Conservation (phyloP, 2,888 invertebrate species). For the Leptinotarsa haldemani region DNA sequence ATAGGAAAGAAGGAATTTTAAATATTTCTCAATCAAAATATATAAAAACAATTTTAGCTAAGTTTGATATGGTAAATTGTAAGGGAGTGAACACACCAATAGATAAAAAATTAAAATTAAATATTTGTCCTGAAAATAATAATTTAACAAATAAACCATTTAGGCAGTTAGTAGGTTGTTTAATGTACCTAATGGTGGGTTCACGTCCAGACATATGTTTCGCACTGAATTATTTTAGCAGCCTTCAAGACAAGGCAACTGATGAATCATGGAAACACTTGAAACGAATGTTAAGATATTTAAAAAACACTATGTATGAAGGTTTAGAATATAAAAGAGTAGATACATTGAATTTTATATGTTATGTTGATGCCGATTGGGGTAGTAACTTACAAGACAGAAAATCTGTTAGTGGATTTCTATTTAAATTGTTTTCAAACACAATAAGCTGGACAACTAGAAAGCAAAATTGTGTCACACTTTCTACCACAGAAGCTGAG, state of each 20-base stretch:
- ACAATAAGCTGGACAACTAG: constrained; percentile 53
- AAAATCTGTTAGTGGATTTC: constrained; percentile 51
- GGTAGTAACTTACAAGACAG: constrained; percentile 19
- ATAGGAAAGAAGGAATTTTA: constrained; percentile 31
- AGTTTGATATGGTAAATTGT: constrained; percentile 22
- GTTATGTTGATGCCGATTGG: constrained; percentile 29
- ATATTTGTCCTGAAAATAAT: constrained; percentile 10
- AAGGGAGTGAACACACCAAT: constrained; percentile 18
- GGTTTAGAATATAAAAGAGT: constrained; percentile 20
- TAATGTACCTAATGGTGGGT: constrained; percentile 40
- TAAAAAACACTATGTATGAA: constrained; percentile 13
- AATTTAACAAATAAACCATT: constrained; percentile 26
- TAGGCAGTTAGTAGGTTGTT: constrained; percentile 34
- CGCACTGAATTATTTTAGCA: constrained; percentile 35
- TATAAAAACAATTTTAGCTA: constrained; percentile 20
- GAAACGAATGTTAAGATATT: constrained; percentile 24
- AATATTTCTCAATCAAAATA: constrained; percentile 24
- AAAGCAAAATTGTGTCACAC: constrained; percentile 39
- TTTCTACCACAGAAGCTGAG: constrained; percentile 43
- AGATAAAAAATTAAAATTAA: constrained; percentile 19
- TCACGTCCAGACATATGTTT: constrained; percentile 37
- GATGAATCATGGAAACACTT: constrained; percentile 29
- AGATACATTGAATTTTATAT: constrained; percentile 1
- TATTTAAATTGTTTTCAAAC: constrained; percentile 46
- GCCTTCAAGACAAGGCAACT: constrained; percentile 33